phyloP scores from a whole-genome alignment of 2,888 invertebrate genomes.

The Amphipoea lucens region DNA sequence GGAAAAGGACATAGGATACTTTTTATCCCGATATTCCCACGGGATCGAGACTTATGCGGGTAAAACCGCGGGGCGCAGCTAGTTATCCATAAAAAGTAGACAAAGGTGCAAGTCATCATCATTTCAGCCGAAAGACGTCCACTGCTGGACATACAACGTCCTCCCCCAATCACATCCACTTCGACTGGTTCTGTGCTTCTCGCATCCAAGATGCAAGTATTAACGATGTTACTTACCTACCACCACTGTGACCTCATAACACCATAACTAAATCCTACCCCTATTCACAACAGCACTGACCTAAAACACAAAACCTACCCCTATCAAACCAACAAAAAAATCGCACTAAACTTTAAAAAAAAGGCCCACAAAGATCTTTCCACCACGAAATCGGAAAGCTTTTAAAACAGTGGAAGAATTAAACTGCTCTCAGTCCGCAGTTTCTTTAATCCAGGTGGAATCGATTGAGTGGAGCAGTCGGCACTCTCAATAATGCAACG shows the following conservation, averaged over 20 bases:
- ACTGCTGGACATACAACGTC: too few relatives aligned
- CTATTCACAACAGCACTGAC: background rate
- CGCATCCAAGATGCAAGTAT: background rate
- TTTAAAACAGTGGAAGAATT: slow-evolving; percentile 66
- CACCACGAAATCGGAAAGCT: slow-evolving; percentile 54
- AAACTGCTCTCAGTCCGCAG: slow-evolving; percentile 58
- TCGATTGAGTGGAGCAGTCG: slow-evolving; percentile 72
- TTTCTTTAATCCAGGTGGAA: slow-evolving; percentile 69
- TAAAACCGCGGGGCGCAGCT: too few relatives aligned
- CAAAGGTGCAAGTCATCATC: too few relatives aligned
- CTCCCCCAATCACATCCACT: too few relatives aligned
- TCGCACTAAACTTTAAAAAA: slow-evolving; percentile 18
- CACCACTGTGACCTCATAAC: background rate
- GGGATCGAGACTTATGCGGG: too few relatives aligned
- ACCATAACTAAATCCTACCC: background rate
- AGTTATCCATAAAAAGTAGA: too few relatives aligned
- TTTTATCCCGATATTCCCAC: too few relatives aligned
- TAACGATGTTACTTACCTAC: too few relatives aligned
- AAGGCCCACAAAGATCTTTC: slow-evolving; percentile 40
- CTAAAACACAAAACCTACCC: background rate
- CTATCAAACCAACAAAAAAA: slow-evolving; percentile 10
- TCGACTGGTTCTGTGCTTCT: too few relatives aligned
- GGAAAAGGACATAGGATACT: too few relatives aligned
- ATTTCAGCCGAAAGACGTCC: too few relatives aligned
- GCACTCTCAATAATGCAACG: slow-evolving; percentile 71